Evolutionary conservation across 2,888 invertebrate genomes (phyloP), one percentile per base, ranked within the genome.

Genomic region (Agonopterix heracliana): DNA sequence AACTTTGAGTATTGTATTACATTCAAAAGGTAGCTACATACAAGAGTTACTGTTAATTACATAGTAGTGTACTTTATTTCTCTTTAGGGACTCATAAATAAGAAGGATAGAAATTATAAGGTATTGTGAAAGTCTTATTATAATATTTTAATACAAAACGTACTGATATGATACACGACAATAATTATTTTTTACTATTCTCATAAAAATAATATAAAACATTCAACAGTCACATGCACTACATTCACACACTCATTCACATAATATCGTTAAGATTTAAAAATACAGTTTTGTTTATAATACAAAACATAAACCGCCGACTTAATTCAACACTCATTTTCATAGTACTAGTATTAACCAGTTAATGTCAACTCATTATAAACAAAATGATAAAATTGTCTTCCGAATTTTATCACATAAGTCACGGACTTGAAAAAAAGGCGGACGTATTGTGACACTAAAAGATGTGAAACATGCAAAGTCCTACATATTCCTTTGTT

Each of bases 231-330:
- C 43, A 36, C 54, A 52, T 57, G 60, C 52, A 61, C 69, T 67
- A 60, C 69, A 68, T 64, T 57, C 59, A 68, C 57, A 54, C 68
- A 64, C 58, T 52, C 71, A 72, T 61, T 62, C 71, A 70, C 60
- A 60, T 64, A 65, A 50, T 51, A 54, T 53, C 56, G 48, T 50
- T 54, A 54, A 56, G 49, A 60, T 56, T 63, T 70, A 73, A 74
- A 66, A 68, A 77, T 76, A 81, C 77, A 82, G 77, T 81, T 75
- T 73, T 71, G 74, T 76, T 81, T 80, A 82, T 77, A 71, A 78
- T 84, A 84, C 76, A 85, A 75, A 75, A 75, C 68, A 67, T 70
- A 76, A 77, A 81, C 75, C 72, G 74, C 71, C 63, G 53, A 74
- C 67, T 71, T 71, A 66, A 68, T 71, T 59, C 47, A 53, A 55